Base-by-base conservation (phyloP, 2,113 vertebrate species). In the Lonchura striata region DNA sequence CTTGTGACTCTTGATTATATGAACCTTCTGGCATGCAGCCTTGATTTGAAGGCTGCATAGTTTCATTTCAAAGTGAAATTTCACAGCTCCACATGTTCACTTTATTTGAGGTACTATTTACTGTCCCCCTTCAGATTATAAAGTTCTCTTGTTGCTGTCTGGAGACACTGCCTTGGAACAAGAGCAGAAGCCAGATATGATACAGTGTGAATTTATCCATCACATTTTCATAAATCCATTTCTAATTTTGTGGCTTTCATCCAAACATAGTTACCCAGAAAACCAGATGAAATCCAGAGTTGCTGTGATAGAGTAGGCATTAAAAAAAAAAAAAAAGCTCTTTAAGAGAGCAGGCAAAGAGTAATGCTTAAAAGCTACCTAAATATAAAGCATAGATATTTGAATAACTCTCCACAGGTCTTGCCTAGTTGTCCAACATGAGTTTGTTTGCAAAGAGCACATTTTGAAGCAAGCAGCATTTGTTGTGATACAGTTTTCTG, bases 11-110 rank as follows among this genome's bases (percentile, higher is more conserved):
- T 92, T 96, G 90, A 88, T 88, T 90, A 93, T 64, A 90, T 23
- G 76, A 92, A 90, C 72, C 41, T 92, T 60, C 61, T 95, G 90
- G 88, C 92, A 92, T 2, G 8, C 2, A 4, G 80, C 76, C 94
- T 88, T 86, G 70, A 86, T 81, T 82, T 91, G 80, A 88, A 92
- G 65, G 84, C 74, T 91, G 86, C 70, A 82, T 33, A 78, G 24
- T 69, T 96, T 93, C 53, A 92, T 75, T 90, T 95, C 86, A 75
- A 92, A 94, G 76, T 88, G 86, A 94, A 96, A 94, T 42, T 84
- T 82, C 72, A 86, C 82, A 86, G 80, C 27, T 93, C 80, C 49
- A 88, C 74, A 86, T 33, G 49, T 66, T 81, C 69, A n/a, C 52
- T 78, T 86, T 81, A 82, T 92, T 64, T 90, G 46, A 93, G 70